Base-by-base conservation (phyloP, 2,888 invertebrate genomes). In the Willowsia nigromaculata region DNA sequence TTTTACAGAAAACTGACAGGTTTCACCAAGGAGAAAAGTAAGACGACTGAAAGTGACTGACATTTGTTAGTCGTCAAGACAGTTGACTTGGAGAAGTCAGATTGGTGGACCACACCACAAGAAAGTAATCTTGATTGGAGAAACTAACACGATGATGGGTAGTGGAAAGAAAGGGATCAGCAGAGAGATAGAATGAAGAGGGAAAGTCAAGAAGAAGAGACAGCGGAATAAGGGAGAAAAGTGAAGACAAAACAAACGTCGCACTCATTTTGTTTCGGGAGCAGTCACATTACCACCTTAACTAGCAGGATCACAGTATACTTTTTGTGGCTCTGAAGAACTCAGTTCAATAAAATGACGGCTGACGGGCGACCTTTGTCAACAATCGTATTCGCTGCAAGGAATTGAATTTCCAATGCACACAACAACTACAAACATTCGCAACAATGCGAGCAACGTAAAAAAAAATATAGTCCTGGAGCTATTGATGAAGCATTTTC, bases 71-170 rank as follows among this genome's bases (percentile, higher is more conserved):
- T 76, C 86, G 74, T 71, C 80, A 81, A 86, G 89, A 85, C 85
- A 86, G 85, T 27, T 82, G 80, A 85, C 78, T 83, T 82, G 85
- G 59, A 53, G 37, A 65, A 85, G 88, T 88, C 88, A 90, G 90
- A 91, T 91, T 90, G 91, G 90, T 90, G 91, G 90, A 91, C 92
- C 91, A 91, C 90, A 91, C 91, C 91, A 90, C 91, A 83, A 65
- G 27, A 68, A 89, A 91, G 90, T 90, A 91, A 90, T 90, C 91
- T 90, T 92, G 91, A 92, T 91, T 91, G 91, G 90, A 88, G 89
- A 83, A 88, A 90, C 89, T 86, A 90, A 90, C 91, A 91, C 71
- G 89, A 85, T 71, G 76, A 88, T 71, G 88, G 84, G 80, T 84
- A 71, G 83, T 78, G 50, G 47, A 84, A 27, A 40, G 74, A 25